phyloP scores from a whole-genome alignment of 2,113 vertebrate species.

The Gorsachius goisagi region DNA sequence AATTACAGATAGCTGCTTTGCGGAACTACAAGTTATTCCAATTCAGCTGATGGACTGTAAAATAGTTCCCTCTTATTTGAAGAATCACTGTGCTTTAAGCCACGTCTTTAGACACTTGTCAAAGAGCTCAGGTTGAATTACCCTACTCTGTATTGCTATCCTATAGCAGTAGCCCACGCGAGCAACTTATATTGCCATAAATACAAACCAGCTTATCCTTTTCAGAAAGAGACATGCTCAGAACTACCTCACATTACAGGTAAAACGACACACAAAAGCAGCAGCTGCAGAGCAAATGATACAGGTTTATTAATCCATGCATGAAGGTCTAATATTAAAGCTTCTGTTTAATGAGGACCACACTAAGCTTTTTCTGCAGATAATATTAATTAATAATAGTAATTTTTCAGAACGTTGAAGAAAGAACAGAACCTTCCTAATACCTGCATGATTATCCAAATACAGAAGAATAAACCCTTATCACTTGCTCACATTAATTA shows the following conservation, averaged over 20 bases:
- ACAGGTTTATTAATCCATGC: not conserved
- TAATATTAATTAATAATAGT: not conserved
- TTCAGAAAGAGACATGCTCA: not conserved
- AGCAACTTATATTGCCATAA: not conserved
- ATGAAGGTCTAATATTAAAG: not conserved
- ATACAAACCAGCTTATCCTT: not conserved
- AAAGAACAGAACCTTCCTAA: not conserved
- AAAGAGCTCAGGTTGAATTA: not conserved
- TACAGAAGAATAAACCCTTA: not conserved
- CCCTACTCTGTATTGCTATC: not conserved
- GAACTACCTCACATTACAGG: not conserved
- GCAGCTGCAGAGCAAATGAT: not conserved
- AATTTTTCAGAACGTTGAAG: not conserved
- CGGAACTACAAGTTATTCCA: not conserved
- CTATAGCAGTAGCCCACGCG: accelerated
- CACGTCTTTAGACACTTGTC: not conserved
- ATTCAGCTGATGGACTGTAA: not conserved
- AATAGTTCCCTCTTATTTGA: not conserved
- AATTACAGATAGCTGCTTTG: not conserved
- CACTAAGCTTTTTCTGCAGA: not conserved
- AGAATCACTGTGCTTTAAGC: not conserved
- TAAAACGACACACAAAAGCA: not conserved
- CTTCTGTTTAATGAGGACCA: not conserved
- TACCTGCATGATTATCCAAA: not conserved
- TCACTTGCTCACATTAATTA: not conserved